Evolutionary conservation across 2,797 vertebrate genomes (phyloP).

Genomic region (Dicrostonyx torquatus): DNA sequence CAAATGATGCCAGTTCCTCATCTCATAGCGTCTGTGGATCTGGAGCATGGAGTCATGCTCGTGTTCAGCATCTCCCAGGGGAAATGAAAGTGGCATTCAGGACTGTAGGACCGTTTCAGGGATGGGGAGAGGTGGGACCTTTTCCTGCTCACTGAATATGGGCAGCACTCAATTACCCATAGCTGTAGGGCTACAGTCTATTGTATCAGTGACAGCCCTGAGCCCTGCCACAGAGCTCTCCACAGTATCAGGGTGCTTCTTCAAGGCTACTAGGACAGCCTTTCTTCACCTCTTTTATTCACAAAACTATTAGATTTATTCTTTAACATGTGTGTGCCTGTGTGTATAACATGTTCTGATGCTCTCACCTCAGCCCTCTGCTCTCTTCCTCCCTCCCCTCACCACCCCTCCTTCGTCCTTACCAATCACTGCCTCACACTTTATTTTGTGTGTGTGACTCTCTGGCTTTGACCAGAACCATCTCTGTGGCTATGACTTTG

Average conservation of each 20-base stretch:
- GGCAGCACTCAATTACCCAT: neutral
- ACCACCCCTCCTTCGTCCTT: neutral
- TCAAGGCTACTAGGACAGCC: too few species aligned
- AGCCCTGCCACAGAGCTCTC: neutral
- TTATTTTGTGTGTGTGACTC: neutral
- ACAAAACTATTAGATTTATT: neutral
- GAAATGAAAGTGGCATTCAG: neutral
- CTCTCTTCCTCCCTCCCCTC: too few species aligned
- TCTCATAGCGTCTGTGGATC: neutral
- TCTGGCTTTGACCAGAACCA: neutral
- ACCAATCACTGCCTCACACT: neutral
- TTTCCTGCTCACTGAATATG: neutral
- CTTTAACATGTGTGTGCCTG: neutral
- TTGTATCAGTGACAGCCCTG: neutral
- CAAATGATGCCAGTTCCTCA: neutral
- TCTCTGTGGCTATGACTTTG: neutral
- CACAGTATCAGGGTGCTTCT: neutral
- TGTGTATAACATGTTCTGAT: neutral
- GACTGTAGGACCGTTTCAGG: neutral
- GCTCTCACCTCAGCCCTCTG: neutral
- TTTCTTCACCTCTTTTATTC: neutral
- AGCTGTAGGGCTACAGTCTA: neutral
- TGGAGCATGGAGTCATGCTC: too few species aligned
- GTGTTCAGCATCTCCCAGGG: neutral
- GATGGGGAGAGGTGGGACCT: rapidly evolving